Base-by-base conservation (phyloP, 35 echinoderm and acorn worm species). In the Hemicentrotus pulcherrimus region DNA sequence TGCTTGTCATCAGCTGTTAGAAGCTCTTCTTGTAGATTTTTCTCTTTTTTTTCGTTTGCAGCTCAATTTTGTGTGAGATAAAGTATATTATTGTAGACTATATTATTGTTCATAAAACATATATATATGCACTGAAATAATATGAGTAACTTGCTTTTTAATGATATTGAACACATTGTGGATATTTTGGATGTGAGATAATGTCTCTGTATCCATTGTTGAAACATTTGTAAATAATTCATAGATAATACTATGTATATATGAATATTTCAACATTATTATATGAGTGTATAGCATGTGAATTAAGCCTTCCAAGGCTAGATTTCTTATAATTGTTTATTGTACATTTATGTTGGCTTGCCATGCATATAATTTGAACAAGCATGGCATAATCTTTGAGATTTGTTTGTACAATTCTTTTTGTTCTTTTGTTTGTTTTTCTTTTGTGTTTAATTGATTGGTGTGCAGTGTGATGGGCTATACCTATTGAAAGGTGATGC, bases 211-310 rank as follows among this genome's bases (percentile, higher is more conserved):
- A 78, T 78, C 22, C 28, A 78, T 22, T 78, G 16, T 33, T 16
- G 31, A 45, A 90, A 47, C 88, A 90, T 90, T 90, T 90, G 88
- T 90, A 90, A 90, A 90, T 90, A 90, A 32, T 45, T 47, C 46
- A 45, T 45, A 90, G 46, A 47, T 18, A 18, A 90, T 90, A 16
- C 88, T 90, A 47, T 90, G 88, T 90, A 90, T 90, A 90, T 90
- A 90, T 46, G 88, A 90, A 32, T 47, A 90, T 90, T 90, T 6
- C 19, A 78, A 78, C 24, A 78, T 78, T 78, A 78, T 78, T 78
- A 78, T 78, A 78, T 78, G 22, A 78, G 65, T 11, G 65, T 78
- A 28, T 28, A 6, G 19, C 65, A 7, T n/a, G 7, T 78, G 24
- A 78, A 78, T n/a, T 59, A 6, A n/a, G 19, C 65, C 65, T 78